A percentile compares a stretch with the other conserved stretches of the same genome.
phyloP scores from a whole-genome alignment of 2,113 vertebrate species.

The Psophia crepitans region DNA sequence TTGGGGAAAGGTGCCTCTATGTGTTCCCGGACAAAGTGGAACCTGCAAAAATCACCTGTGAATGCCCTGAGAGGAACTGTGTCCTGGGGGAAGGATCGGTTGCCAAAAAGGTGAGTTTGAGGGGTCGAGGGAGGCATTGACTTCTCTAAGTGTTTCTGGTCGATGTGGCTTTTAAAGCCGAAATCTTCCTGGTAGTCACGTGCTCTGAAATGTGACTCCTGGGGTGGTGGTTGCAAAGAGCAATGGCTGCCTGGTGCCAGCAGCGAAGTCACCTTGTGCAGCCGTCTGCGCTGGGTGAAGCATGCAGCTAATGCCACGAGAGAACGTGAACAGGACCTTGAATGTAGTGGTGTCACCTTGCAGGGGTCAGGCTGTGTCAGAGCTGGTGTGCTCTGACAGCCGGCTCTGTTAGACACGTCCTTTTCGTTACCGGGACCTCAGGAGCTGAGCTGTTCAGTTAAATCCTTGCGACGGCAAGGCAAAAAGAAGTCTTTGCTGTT shows the following conservation, averaged over 20 bases:
- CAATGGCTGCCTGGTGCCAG: neutral
- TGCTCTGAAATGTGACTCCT: slow-evolving; percentile 25
- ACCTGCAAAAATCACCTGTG: slow-evolving; percentile 90
- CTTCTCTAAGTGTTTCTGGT: neutral
- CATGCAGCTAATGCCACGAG: neutral
- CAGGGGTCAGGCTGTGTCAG: neutral
- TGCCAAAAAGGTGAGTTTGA: slow-evolving; percentile 84
- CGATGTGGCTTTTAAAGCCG: neutral
- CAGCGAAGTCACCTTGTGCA: slow-evolving; percentile 16
- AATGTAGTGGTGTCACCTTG: neutral
- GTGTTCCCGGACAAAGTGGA: slow-evolving; percentile 93
- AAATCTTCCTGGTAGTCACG: neutral
- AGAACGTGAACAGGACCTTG: neutral
- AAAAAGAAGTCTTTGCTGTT: neutral
- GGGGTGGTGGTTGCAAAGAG: neutral
- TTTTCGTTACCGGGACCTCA: neutral
- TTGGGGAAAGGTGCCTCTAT: slow-evolving; percentile 93
- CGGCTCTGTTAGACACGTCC: neutral
- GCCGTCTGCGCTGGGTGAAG: neutral
- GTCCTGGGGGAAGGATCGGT: slow-evolving; percentile 89
- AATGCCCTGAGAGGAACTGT: slow-evolving; percentile 88
- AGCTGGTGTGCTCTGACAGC: neutral
- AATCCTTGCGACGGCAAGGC: neutral
- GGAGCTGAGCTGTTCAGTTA: neutral
- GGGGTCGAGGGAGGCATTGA: neutral